Conservation (phyloP, 1,140 invertebrate species). For the Brachionus calyciflorus region DNA sequence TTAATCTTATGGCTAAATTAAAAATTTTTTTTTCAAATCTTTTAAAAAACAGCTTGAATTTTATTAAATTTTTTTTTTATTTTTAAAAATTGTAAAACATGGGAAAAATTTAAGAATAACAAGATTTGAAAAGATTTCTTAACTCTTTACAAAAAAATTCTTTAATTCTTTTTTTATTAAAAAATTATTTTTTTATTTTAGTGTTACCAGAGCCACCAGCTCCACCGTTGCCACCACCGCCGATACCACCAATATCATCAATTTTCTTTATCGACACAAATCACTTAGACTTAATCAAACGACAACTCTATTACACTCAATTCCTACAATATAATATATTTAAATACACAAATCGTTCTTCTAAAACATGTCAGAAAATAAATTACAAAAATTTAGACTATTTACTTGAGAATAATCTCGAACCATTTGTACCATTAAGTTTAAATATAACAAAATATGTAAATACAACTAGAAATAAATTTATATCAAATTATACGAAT, state of each 20-base stretch:
- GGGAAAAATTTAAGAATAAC: no score
- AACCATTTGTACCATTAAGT: background rate
- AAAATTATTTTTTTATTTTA: background rate
- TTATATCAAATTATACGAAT: background rate
- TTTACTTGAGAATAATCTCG: background rate
- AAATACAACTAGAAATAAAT: background rate
- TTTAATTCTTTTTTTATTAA: background rate
- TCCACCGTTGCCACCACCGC: constrained; percentile 23
- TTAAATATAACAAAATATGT: background rate
- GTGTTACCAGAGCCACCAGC: constrained; percentile 4
- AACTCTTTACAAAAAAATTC: background rate
- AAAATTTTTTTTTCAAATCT: no score
- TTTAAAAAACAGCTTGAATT: no score
- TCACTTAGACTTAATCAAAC: background rate
- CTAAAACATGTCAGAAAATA: background rate
- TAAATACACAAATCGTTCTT: background rate
- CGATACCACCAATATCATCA: background rate
- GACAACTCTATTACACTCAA: background rate
- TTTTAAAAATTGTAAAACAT: no score
- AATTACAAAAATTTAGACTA: background rate
- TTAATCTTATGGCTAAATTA: no score
- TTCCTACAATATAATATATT: background rate
- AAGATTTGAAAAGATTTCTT: no score
- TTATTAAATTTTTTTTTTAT: no score
- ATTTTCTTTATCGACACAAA: background rate